Percentiles rank a stretch among this genome's conserved stretches.
These are phyloP conservation scores for Baryphthengus martii DNA, from an alignment of 2,113 vertebrate genomes.

Conservation along the genomic window DNA sequence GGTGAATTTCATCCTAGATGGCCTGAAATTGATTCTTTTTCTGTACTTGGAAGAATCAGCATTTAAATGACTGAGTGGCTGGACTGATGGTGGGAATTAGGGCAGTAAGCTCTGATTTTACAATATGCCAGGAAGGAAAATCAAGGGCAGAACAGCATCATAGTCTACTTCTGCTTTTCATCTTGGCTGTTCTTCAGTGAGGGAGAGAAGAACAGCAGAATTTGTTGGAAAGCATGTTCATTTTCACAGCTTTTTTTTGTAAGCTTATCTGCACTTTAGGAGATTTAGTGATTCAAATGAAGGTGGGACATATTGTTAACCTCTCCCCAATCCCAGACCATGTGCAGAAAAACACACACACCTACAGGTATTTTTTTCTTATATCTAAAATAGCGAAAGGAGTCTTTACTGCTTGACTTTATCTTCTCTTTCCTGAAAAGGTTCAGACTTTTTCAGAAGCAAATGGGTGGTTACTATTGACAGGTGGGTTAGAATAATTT, in stretches of 20 bases:
- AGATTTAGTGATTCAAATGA: not conserved
- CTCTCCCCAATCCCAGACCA: not conserved
- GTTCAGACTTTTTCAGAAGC: not conserved
- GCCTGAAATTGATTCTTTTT: not conserved
- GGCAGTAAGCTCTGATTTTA: not conserved
- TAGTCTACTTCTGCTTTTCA: slow-evolving; percentile 26
- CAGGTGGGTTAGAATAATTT: not conserved
- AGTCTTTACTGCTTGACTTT: not conserved
- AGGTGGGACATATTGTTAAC: not conserved
- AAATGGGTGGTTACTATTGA: not conserved
- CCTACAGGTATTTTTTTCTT: not conserved
- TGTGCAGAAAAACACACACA: not conserved
- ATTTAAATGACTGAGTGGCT: not conserved
- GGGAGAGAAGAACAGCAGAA: not conserved
- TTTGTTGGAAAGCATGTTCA: not conserved
- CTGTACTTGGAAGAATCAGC: not conserved
- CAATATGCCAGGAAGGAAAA: not conserved
- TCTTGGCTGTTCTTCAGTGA: not conserved
- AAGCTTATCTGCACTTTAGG: not conserved
- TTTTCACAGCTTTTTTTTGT: slow-evolving; percentile 10
- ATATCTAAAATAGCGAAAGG: not conserved
- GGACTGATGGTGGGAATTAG: not conserved
- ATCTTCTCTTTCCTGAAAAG: not conserved
- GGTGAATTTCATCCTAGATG: not conserved
- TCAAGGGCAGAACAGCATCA: not conserved